Evolutionary conservation across 2,113 vertebrate genomes (phyloP), one percentile per base, ranked within the genome.

Genomic region (Elephas maximus): DNA sequence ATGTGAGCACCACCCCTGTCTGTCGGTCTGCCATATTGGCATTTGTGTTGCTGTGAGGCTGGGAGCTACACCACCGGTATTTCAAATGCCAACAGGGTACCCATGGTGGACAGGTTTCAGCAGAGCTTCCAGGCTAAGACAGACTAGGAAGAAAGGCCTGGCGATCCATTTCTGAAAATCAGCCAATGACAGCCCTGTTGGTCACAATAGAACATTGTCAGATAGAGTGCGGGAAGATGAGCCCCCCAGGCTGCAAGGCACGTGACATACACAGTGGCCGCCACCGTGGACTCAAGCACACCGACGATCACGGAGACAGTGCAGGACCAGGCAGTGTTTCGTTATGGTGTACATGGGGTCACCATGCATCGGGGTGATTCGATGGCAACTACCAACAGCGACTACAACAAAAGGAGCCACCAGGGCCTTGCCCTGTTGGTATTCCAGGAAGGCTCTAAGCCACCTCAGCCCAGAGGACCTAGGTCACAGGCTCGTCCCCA

Each of bases 1-100:
- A 1, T 0, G 0, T 21, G 53, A 3, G 82, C 0, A 4, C 26
- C 12, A 0, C 33, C 67, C 33, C 67, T 11, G n/a, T 2, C 67
- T 63, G 62, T 63, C 62, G 3, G 15, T 63, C 3, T 63, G 62
- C 8, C 62, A 63, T 24, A 3, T 1, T 48, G 48, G 48, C 48
- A 8, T 57, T 12, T 4, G 3, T 57, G 53, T 12, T 12, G 53
- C 53, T 57, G 53, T 12, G 12, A 62, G 4, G 60, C 60, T 62
- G 21, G 60, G 7, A 20, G 60, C 15, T 57, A 17, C 11, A 12
- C 53, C 60, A 62, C 60, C 60, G 23, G 18, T 23, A 62, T 20
- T 62, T 62, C 60, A 20, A 62, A 62, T 20, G 60, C 60, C 24
- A 8, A 9, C 26, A 65, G 23, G 63, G 63, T 65, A 20, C 63